Percentiles rank a stretch among this genome's conserved stretches.
These are phyloP conservation scores for Aphelenchoides besseyi DNA, from an alignment of 1,140 invertebrate genomes.

Conservation along the genomic window DNA sequence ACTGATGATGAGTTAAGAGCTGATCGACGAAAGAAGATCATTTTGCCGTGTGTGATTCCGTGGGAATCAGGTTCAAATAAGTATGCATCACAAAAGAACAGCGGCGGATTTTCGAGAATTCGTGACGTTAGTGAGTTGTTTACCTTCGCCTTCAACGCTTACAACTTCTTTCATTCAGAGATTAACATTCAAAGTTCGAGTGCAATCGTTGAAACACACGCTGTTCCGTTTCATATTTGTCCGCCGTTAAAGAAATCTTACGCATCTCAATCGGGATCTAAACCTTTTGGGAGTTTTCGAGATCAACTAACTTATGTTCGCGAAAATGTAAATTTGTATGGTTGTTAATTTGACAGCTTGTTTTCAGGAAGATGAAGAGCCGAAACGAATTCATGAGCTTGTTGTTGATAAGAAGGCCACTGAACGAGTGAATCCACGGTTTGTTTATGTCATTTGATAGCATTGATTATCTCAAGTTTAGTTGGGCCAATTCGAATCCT, in stretches of 20 bases:
- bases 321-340: constrained; percentile 32
- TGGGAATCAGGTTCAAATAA: constrained; percentile 43
- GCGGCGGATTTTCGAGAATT: constrained; percentile 32
- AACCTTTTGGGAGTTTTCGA: constrained; percentile 42
- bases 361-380: constrained; percentile 35
- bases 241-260: constrained; percentile 27
- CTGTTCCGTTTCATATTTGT: constrained; percentile 34
- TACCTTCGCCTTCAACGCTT: constrained; percentile 1
- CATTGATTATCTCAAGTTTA: too few relatives aligned
- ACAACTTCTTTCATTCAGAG: constrained; percentile 19
- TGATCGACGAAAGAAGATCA: constrained; percentile 9
- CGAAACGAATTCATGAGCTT: constrained; percentile 35
- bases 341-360: constrained; percentile 25
- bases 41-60: constrained; percentile 36
- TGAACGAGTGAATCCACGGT: constrained; percentile 36
- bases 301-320: constrained; percentile 34
- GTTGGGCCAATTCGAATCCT: constrained; percentile 32
- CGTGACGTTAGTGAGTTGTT: constrained; percentile 28
- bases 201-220: constrained; percentile 24
- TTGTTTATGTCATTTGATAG: too few relatives aligned
- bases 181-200: constrained; percentile 30
- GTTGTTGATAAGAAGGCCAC: constrained; percentile 40
- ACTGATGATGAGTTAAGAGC: too few relatives aligned
- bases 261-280: constrained; percentile 37
- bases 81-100: constrained; percentile 39